A percentile compares a stretch with the other conserved stretches of the same genome.
phyloP scores from a whole-genome alignment of 2,797 vertebrate genomes.

The Epinephelus awoara region DNA sequence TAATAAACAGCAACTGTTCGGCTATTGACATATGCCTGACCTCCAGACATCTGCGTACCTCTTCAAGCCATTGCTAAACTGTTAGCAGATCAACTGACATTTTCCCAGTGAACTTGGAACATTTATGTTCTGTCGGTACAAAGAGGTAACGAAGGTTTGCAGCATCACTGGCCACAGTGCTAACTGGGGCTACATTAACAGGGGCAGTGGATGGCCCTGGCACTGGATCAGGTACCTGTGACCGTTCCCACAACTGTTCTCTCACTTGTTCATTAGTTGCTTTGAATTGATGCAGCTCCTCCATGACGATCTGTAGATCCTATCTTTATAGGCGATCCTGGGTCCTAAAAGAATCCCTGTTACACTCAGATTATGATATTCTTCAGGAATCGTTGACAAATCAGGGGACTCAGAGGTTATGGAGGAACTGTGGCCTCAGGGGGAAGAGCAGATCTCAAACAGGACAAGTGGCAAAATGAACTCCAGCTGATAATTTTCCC shows the following conservation, averaged over 20 bases:
- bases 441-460: too few relatives aligned
- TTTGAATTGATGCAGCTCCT: neutral
- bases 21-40: neutral
- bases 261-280: too few relatives aligned
- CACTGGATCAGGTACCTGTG: neutral
- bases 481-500: too few relatives aligned
- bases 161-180: neutral
- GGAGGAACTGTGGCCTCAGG: too few relatives aligned
- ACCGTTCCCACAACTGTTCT: neutral
- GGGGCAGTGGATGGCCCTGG: neutral
- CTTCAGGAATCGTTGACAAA: too few relatives aligned
- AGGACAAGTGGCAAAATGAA: too few relatives aligned
- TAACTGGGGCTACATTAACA: neutral
- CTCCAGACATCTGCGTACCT: neutral
- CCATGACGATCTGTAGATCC: neutral
- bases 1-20: neutral
- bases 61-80: neutral
- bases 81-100: neutral
- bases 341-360: too few relatives aligned
- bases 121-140: neutral
- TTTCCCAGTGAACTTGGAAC: neutral
- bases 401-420: too few relatives aligned
- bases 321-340: too few relatives aligned
- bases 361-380: too few relatives aligned
- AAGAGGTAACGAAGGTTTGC: neutral